These are phyloP conservation scores for Pandion haliaetus DNA, from an alignment of 2,113 vertebrate species.

Conservation along the genomic window DNA sequence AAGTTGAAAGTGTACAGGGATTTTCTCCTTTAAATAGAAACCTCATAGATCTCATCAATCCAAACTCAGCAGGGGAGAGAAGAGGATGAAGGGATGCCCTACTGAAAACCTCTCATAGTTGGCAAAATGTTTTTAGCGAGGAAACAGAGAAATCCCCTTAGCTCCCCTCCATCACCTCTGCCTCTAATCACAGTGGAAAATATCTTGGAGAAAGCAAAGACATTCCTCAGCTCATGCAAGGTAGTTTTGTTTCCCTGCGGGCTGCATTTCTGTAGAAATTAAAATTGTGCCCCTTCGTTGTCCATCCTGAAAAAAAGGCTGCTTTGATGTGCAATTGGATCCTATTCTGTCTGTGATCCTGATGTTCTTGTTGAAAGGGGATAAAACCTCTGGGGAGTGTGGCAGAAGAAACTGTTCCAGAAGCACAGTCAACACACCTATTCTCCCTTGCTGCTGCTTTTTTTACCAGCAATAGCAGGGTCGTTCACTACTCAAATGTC, in stretches of 20 bases:
- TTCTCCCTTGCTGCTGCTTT: slow-evolving; percentile 14
- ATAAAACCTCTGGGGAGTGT: neutral
- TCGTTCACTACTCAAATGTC: slow-evolving; percentile 36
- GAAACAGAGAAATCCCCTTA: neutral
- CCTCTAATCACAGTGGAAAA: neutral
- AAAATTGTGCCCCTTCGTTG: slow-evolving; percentile 42
- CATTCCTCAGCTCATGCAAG: slow-evolving; percentile 11
- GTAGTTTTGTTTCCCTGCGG: slow-evolving; percentile 22
- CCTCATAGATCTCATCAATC: neutral
- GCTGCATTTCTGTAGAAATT: slow-evolving; percentile 45
- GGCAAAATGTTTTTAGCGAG: neutral
- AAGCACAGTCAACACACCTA: neutral
- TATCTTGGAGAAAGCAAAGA: slow-evolving; percentile 19
- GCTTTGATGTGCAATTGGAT: slow-evolving; percentile 61
- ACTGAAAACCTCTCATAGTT: neutral
- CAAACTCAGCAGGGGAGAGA: neutral
- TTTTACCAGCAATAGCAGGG: neutral
- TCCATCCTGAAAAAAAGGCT: neutral
- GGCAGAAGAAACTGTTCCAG: neutral
- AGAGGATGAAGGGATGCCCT: neutral
- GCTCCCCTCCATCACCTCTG: neutral
- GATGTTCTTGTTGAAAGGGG: neutral
- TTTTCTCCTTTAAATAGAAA: slow-evolving; percentile 46
- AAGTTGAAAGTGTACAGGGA: neutral
- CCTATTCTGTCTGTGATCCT: slow-evolving; percentile 23